Conservation (phyloP, 1,140 invertebrate genomes). For the Branchinecta lindahli region DNA sequence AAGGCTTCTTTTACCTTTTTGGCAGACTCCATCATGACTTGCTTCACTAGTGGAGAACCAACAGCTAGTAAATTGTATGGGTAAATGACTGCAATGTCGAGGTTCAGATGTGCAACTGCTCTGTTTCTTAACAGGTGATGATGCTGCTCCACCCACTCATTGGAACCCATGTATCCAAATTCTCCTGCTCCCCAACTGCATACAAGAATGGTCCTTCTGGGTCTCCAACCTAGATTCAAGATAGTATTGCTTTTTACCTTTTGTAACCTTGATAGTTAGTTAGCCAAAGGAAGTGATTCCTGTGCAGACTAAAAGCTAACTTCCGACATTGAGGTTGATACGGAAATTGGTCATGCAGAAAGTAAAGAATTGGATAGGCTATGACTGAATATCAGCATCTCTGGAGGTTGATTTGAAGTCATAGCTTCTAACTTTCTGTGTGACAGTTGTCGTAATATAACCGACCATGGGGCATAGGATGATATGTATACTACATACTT, state of each 20-base stretch:
- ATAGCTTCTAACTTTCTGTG: too few species aligned
- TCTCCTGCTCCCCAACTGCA: slow-evolving; percentile 29
- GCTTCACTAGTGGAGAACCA: slow-evolving; percentile 28
- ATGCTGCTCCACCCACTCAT: slow-evolving; percentile 27
- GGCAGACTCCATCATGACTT: slow-evolving; percentile 28
- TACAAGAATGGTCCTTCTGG: slow-evolving; percentile 34
- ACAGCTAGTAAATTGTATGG: slow-evolving; percentile 23
- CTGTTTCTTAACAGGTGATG: slow-evolving; percentile 24
- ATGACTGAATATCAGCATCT: too few species aligned
- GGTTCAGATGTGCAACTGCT: slow-evolving; percentile 31
- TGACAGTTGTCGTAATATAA: too few species aligned
- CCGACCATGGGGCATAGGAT: too few species aligned
- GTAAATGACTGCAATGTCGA: slow-evolving; percentile 27
- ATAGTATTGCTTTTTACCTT: neutral
- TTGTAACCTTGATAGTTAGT: too few species aligned
- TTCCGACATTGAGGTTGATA: too few species aligned
- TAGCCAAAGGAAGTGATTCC: too few species aligned
- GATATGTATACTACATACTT: too few species aligned
- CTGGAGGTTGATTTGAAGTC: too few species aligned
- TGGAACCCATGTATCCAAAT: slow-evolving; percentile 26
- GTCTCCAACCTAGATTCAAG: slow-evolving; percentile 29
- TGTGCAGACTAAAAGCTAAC: too few species aligned
- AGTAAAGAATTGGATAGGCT: too few species aligned
- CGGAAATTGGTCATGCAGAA: too few species aligned
- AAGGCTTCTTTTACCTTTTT: slow-evolving; percentile 22